phyloP scores from a whole-genome alignment of 1,140 invertebrate species.

The Cheumatopsyche charites region DNA sequence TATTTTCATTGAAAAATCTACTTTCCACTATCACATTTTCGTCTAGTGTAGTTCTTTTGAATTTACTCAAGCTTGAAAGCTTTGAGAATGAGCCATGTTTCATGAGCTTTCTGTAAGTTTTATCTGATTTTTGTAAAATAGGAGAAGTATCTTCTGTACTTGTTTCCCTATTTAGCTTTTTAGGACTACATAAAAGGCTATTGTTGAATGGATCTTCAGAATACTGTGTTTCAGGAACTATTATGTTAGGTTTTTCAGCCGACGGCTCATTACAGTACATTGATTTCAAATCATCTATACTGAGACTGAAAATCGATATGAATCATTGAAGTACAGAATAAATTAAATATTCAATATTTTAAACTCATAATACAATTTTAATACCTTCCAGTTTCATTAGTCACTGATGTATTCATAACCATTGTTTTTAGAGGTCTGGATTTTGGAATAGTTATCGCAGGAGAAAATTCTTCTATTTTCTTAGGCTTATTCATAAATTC shows the following conservation, averaged over 20 bases:
- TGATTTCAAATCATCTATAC: slow-evolving; percentile 56
- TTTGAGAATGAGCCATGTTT: slow-evolving; percentile 51
- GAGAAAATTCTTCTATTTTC: slow-evolving; percentile 16
- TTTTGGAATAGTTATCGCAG: slow-evolving; percentile 37
- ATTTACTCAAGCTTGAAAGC: slow-evolving; percentile 56
- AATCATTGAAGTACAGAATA: neutral
- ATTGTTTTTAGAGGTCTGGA: slow-evolving; percentile 36
- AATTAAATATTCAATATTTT: slow-evolving; percentile 9
- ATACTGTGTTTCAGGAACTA: slow-evolving; percentile 47
- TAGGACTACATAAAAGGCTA: neutral
- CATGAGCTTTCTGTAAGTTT: slow-evolving; percentile 54
- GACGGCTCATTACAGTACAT: slow-evolving; percentile 58
- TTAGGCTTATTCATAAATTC: slow-evolving; percentile 50
- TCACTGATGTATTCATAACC: slow-evolving; percentile 20
- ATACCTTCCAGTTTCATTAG: neutral
- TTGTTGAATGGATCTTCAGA: slow-evolving; percentile 16
- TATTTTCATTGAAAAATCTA: slow-evolving; percentile 54
- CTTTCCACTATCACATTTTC: slow-evolving; percentile 55
- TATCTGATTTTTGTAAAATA: slow-evolving; percentile 56
- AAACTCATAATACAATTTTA: neutral
- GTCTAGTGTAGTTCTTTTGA: slow-evolving; percentile 56
- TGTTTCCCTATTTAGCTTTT: slow-evolving; percentile 21
- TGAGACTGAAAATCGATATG: slow-evolving; percentile 47
- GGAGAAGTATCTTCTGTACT: slow-evolving; percentile 53
- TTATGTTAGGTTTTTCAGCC: slow-evolving; percentile 51